Base-by-base conservation (phyloP, 2,888 invertebrate genomes). In the Thera obeliscata region DNA sequence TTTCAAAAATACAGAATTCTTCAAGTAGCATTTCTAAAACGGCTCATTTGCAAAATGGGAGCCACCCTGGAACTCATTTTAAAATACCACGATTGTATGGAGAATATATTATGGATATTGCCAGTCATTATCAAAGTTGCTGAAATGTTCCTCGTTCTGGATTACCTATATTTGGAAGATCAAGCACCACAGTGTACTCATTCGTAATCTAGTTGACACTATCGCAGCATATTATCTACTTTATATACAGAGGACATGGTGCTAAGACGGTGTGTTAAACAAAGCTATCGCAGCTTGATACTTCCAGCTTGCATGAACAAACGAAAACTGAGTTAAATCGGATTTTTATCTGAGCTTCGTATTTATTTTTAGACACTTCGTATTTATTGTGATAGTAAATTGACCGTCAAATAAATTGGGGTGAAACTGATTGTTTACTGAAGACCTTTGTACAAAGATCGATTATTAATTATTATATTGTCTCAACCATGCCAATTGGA, bases 161-260 rank as follows among this genome's bases (percentile, higher is more conserved):
- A 74, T 74, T 74, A 71, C 11, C 64, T 74, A 74, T 73, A 70
- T 76, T 71, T 71, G 71, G 71, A 74, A 67, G 71, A 71, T 69
- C 73, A 75, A 75, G 74, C 73, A 75, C 52, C 36, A 56, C 48
- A 66, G 52, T 68, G 43, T 71, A 69, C 71, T 63, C 66, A n/a
- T 50, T 43, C 48, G 48, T 68, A 66, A 69, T 69, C 62, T 57
- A 70, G 66, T 72, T 72, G 74, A 71, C 68, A 70, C 55, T 64
- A 66, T 60, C 61, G 54, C 61, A 66, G 54, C 61, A 66, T 59
- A 63, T 69, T 66, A 68, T 68, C 68, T 65, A 57, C 49, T 64
- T 67, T 54, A 55, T 41, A 46, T 36, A 35, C 58, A 63, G 62
- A 57, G 46, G 64, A 60, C 56, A 68, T 54, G 5, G 65, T 66